Evolutionary conservation across 2,113 vertebrate species (phyloP), one percentile per base, ranked within the genome.

Genomic region (Chamaetylas fuelleborni): DNA sequence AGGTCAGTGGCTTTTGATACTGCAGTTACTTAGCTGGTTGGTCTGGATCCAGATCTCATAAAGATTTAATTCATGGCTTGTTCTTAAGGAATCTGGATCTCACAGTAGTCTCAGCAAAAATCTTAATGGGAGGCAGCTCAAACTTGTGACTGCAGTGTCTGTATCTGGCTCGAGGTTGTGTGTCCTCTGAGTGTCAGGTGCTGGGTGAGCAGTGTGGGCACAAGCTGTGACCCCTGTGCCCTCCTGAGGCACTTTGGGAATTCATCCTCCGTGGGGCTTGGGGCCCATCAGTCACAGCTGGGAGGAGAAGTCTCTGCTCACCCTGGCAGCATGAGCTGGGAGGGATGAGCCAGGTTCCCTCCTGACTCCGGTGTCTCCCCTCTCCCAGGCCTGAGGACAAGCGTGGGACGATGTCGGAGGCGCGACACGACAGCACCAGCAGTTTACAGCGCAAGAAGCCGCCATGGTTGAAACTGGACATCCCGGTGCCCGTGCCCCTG

Each of bases 361-460:
- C 36, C 90, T 76, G 66, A 78, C 48, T 40, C 4, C 19, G 43
- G 26, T 69, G 65, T 92, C 26, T 93, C 23, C 10, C 50, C 73
- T 82, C 58, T 67, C 6, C 25, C 96, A 99, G 99, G 98, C 97
- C 96, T 97, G 98, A 95, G 82, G 94, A 91, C 89, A 71, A 93
- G 87, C 85, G 96, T 43, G 95, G 97, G 97, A 98, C 94, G 60
- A 99, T 99, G 99, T 98, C 98, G 65, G 99, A 99, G 97, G 97
- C 45, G 22, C 97, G 98, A 64, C 98, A 98, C 28, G 99, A 99
- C 96, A 99, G 99, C 97, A 98, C 98, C 2, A 99, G 99, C 98
- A 99, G 99, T 94, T 98, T 99, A 91, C 99, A 99, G 97, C 98
- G 98, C 94, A 99, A 99, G 97, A 99, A 99, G 96, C 99, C 99